Evolutionary conservation across 2,797 vertebrate genomes (phyloP).

Genomic region (Clarias pachynema): DNA sequence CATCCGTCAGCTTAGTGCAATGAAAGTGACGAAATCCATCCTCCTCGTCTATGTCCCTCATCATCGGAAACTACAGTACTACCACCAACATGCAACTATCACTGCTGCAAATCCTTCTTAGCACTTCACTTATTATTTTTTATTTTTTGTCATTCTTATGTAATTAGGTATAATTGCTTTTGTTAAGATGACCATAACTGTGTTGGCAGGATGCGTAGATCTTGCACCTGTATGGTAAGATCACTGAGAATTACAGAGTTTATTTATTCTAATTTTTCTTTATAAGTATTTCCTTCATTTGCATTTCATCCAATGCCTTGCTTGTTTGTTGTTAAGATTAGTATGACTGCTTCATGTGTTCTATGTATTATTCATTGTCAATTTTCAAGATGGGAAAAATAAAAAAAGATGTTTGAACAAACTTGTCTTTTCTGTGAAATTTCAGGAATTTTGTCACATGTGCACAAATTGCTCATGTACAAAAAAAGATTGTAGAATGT

Average conservation of each 20-base stretch:
- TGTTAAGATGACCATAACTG: conserved; percentile 54
- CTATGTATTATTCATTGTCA: conserved; percentile 67
- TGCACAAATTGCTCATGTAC: background rate
- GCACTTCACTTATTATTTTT: conserved; percentile 51
- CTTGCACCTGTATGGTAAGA: conserved; percentile 55
- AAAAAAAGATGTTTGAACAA: conserved; percentile 58
- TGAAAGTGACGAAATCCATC: conserved; percentile 61
- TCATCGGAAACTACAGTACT: conserved; percentile 55
- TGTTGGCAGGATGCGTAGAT: conserved; percentile 51
- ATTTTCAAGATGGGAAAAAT: conserved; percentile 64
- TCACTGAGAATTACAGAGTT: conserved; percentile 60
- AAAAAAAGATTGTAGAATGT: background rate
- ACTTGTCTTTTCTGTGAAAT: background rate
- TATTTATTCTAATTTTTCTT: conserved; percentile 53
- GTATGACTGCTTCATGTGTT: conserved; percentile 63
- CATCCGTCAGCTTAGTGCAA: conserved; percentile 35
- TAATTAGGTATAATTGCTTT: conserved; percentile 51
- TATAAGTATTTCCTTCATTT: conserved; percentile 37
- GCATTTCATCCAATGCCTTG: conserved; percentile 58
- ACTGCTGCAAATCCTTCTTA: conserved; percentile 49
- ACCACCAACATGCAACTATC: conserved; percentile 49
- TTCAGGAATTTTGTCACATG: background rate
- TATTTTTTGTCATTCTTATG: conserved; percentile 50
- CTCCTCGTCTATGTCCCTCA: conserved; percentile 48
- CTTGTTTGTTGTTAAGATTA: conserved; percentile 61